phyloP scores from a whole-genome alignment of 2,113 vertebrate genomes.

The Apeltes quadracus region DNA sequence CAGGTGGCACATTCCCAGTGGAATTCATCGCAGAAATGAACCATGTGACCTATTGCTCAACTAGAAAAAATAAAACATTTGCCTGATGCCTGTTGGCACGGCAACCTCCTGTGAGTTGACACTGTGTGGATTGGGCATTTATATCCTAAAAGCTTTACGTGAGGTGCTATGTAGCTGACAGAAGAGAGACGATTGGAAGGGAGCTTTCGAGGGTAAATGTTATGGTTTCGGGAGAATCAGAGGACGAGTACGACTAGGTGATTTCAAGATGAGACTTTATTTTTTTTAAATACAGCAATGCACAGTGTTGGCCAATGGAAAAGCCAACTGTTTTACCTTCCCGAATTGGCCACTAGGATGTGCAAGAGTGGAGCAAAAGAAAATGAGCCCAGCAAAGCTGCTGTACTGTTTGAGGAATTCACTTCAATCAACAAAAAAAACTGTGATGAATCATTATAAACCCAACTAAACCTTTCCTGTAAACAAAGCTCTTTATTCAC shows the following conservation, averaged over 20 bases:
- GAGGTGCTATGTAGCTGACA: not conserved
- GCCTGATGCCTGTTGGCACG: constrained; percentile 48
- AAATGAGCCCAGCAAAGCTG: constrained; percentile 13
- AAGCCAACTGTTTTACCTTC: not conserved
- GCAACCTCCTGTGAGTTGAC: constrained; percentile 31
- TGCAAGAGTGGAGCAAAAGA: constrained; percentile 68
- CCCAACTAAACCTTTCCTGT: constrained; percentile 35
- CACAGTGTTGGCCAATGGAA: not conserved
- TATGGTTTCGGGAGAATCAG: constrained; percentile 15
- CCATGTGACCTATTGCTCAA: constrained; percentile 38
- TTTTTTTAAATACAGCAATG: not conserved
- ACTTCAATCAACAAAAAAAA: constrained; percentile 28
- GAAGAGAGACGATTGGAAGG: not conserved
- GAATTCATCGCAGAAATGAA: constrained; percentile 48
- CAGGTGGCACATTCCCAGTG: constrained; percentile 21
- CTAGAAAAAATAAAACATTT: constrained; percentile 8
- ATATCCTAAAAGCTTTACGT: not conserved
- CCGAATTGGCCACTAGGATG: constrained; percentile 68
- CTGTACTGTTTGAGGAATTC: not conserved
- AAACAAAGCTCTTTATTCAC: constrained; percentile 16
- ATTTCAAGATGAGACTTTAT: not conserved
- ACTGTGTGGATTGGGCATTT: not conserved
- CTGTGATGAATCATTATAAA: constrained; percentile 42
- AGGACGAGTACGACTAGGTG: constrained; percentile 52
- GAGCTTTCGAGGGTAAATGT: constrained; percentile 2